A percentile compares a stretch with the other conserved stretches of the same genome.
phyloP scores from a whole-genome alignment of 2,797 vertebrate genomes.

The Ceryle rudis region DNA sequence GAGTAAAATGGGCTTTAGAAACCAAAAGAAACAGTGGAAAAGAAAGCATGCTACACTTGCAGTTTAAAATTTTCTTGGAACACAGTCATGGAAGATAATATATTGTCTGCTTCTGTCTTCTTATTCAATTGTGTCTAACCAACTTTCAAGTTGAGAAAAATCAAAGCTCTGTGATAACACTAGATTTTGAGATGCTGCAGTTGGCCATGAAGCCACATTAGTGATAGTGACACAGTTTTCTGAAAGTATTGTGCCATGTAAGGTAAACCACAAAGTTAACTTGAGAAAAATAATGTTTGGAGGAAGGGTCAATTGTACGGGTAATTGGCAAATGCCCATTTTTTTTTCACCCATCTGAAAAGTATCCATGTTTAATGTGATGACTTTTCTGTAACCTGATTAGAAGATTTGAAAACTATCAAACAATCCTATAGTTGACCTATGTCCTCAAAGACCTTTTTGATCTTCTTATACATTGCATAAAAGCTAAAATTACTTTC shows the following conservation, averaged over 20 bases:
- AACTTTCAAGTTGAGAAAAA: neutral
- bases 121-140: neutral
- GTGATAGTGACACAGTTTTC: neutral
- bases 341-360: neutral
- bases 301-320: neutral
- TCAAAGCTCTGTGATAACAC: neutral
- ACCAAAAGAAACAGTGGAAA: neutral
- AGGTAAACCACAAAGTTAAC: neutral
- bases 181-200: neutral
- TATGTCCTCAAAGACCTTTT: neutral
- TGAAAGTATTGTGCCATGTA: neutral
- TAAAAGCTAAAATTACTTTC: conserved; percentile 14
- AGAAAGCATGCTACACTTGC: neutral
- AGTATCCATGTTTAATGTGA: neutral
- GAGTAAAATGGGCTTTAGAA: neutral
- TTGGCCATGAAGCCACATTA: neutral
- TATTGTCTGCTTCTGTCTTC: neutral
- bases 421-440: neutral
- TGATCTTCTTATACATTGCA: neutral
- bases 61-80: neutral
- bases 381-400: neutral
- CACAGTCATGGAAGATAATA: neutral
- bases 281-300: neutral
- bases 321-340: neutral
- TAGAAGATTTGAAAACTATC: neutral